These are phyloP conservation scores for Cantharis flavilabris DNA, from an alignment of 2,888 invertebrate species.

Conservation along the genomic window DNA sequence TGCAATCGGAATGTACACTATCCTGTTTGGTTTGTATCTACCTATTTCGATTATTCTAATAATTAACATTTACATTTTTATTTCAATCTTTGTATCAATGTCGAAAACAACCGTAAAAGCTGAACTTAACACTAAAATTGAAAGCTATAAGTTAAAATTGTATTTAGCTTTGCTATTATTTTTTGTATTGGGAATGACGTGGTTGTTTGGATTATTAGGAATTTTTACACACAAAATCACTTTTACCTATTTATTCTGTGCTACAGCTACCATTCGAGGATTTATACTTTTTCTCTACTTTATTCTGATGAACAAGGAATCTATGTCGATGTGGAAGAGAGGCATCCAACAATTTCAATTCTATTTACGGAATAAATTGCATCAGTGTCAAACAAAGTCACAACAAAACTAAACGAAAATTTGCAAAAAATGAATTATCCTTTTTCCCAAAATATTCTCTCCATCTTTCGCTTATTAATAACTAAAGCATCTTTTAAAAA, in stretches of 20 bases:
- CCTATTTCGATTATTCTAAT: slow-evolving; percentile 59
- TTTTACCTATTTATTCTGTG: slow-evolving; percentile 57
- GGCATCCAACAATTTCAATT: not conserved
- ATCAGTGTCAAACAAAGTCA: too few relatives aligned
- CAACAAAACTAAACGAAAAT: too few relatives aligned
- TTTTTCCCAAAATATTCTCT: too few relatives aligned
- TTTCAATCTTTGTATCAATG: slow-evolving; percentile 57
- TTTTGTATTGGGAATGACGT: slow-evolving; percentile 63
- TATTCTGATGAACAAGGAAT: slow-evolving; percentile 61
- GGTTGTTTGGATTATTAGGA: slow-evolving; percentile 61
- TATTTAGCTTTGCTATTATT: slow-evolving; percentile 61
- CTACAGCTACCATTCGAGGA: slow-evolving; percentile 60
- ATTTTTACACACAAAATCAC: slow-evolving; percentile 40
- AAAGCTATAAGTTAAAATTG: slow-evolving; percentile 59
- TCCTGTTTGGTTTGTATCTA: slow-evolving; percentile 58
- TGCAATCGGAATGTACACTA: slow-evolving; percentile 59
- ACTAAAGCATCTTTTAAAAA: too few relatives aligned
- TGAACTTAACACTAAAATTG: slow-evolving; percentile 55
- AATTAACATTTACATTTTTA: slow-evolving; percentile 61
- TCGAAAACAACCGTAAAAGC: slow-evolving; percentile 56
- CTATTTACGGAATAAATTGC: not conserved
- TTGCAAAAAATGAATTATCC: too few relatives aligned
- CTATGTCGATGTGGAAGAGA: slow-evolving; percentile 56
- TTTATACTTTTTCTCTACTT: slow-evolving; percentile 62
- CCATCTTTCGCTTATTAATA: too few relatives aligned